A percentile compares a stretch with the other conserved stretches of the same genome.
Conservation (phyloP, 2,113 vertebrate species). For the Pluvianellus socialis region DNA sequence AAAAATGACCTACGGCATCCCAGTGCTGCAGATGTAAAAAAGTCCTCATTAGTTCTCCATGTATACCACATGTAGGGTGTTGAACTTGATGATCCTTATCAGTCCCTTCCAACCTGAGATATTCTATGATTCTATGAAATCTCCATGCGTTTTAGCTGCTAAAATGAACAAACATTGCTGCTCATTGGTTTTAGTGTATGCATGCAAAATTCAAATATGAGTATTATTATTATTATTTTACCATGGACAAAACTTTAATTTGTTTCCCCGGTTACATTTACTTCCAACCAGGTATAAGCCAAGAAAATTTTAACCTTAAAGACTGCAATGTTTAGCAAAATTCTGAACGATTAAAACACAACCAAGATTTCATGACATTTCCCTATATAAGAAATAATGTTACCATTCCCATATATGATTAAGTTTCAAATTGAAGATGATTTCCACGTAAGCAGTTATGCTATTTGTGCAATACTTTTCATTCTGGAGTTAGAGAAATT, state of each 20-base stretch:
- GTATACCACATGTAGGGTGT: not conserved
- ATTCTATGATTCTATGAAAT: not conserved
- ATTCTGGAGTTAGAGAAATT: not conserved
- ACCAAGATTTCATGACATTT: not conserved
- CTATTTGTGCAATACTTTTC: not conserved
- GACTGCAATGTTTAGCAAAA: not conserved
- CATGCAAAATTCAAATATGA: not conserved
- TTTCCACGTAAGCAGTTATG: not conserved
- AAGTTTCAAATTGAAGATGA: not conserved
- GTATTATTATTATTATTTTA: not conserved
- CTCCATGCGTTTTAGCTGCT: not conserved
- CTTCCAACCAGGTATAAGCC: not conserved
- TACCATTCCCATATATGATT: not conserved
- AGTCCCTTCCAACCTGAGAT: not conserved
- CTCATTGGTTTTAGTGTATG: not conserved
- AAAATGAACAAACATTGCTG: not conserved
- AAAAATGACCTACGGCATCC: not conserved
- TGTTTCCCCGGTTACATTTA: not conserved
- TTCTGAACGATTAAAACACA: not conserved
- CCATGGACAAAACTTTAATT: not conserved
- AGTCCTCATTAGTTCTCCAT: not conserved
- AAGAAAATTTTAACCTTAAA: not conserved
- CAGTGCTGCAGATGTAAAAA: fast-evolving
- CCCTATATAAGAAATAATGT: not conserved
- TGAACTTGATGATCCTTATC: not conserved